Percentiles rank a stretch among this genome's conserved stretches.
Evolutionary conservation across 2,113 vertebrate genomes (phyloP).

Genomic region (Malaclemys terrapin): DNA sequence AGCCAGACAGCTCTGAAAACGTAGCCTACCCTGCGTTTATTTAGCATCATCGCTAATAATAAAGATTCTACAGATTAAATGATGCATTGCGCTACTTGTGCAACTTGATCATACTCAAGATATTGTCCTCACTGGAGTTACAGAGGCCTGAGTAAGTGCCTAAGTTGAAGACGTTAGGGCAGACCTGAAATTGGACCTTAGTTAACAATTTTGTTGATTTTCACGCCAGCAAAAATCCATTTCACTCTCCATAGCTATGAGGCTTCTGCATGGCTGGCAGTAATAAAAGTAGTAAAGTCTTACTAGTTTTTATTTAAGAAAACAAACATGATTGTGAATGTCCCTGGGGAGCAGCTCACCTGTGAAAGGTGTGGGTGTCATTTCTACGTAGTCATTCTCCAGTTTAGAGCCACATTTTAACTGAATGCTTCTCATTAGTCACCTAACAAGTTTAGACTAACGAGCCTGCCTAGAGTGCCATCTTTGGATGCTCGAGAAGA

Average conservation of each 20-base stretch:
- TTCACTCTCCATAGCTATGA: neutral
- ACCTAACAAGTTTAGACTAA: neutral
- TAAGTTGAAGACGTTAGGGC: neutral
- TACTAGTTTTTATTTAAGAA: neutral
- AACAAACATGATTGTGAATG: neutral
- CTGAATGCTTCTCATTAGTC: neutral
- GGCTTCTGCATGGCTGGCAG: neutral
- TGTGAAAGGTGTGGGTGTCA: neutral
- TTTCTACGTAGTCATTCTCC: neutral
- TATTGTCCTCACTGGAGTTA: neutral
- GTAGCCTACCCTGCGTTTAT: neutral
- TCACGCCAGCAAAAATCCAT: neutral
- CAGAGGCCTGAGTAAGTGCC: neutral
- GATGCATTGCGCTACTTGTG: neutral
- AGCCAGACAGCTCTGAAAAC: neutral
- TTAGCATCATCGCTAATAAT: neutral
- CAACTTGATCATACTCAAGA: neutral
- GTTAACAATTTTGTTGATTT: neutral
- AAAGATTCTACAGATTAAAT: neutral
- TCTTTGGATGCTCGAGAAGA: neutral
- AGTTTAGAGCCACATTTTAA: neutral
- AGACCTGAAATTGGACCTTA: neutral
- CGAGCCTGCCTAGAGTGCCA: neutral
- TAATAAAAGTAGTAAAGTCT: neutral
- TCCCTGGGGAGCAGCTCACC: accelerated